These are phyloP conservation scores for Scrobipalpa atriplicella DNA, from an alignment of 2,888 invertebrate genomes.

Conservation along the genomic window DNA sequence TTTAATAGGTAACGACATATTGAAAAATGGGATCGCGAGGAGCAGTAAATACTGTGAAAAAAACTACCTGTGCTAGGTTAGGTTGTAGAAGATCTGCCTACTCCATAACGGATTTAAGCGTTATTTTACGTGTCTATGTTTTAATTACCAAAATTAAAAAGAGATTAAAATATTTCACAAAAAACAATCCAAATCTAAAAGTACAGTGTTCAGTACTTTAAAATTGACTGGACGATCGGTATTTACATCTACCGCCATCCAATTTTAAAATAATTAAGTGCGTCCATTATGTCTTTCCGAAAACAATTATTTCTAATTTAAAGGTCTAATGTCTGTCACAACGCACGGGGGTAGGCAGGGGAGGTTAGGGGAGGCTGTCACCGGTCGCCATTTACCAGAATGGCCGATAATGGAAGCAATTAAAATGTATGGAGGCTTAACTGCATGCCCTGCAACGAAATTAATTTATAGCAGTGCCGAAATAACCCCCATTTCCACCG, in stretches of 20 bases:
- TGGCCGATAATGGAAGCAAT: conserved; percentile 80
- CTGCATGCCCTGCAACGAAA: conserved; percentile 78
- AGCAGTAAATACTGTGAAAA: too few relatives aligned
- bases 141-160: too few relatives aligned
- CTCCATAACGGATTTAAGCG: too few relatives aligned
- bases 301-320: conserved; percentile 50
- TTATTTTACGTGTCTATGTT: too few relatives aligned
- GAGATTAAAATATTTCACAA: too few relatives aligned
- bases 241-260: not conserved
- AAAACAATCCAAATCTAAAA: too few relatives aligned
- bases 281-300: conserved; percentile 17
- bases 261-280: conserved; percentile 23
- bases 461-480: conserved; percentile 78
- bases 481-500: conserved; percentile 68
- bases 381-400: conserved; percentile 71
- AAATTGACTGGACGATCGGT: not conserved
- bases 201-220: too few relatives aligned
- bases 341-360: conserved; percentile 48
- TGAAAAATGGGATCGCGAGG: too few relatives aligned
- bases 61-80: too few relatives aligned
- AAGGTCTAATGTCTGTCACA: conserved; percentile 45
- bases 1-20: not conserved
- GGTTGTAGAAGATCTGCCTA: too few relatives aligned
- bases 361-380: conserved; percentile 54
- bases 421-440: conserved; percentile 82